phyloP scores from a whole-genome alignment of 2,797 vertebrate species.

The Iguana delicatissima region DNA sequence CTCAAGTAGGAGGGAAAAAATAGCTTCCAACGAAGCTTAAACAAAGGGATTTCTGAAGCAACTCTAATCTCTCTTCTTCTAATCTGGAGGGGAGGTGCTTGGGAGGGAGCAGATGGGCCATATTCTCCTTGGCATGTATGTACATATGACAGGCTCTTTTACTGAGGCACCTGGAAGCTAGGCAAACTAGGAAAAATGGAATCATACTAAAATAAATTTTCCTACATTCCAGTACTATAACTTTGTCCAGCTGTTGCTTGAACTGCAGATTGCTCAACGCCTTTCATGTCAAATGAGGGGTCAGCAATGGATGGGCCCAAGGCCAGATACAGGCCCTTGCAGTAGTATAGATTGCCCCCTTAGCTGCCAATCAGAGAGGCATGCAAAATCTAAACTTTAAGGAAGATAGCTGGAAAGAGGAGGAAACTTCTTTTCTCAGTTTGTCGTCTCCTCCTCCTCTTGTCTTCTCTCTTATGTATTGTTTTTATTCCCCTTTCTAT shows the following conservation, averaged over 20 bases:
- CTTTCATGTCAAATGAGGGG: conserved; percentile 6
- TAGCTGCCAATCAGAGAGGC: neutral
- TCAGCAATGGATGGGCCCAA: neutral
- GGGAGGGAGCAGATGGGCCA: neutral
- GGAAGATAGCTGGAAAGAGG: neutral
- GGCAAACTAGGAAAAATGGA: conserved; percentile 39
- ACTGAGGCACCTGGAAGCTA: conserved; percentile 49
- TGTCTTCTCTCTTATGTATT: neutral
- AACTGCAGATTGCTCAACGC: neutral
- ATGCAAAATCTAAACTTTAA: neutral
- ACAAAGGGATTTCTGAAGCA: conserved; percentile 11
- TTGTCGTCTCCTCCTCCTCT: neutral
- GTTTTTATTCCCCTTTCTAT: neutral
- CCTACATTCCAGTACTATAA: conserved; percentile 48
- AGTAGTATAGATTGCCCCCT: neutral
- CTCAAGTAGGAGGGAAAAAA: conserved; percentile 29
- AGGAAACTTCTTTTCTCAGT: neutral
- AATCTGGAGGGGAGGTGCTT: conserved; percentile 40
- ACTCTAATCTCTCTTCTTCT: conserved; percentile 30
- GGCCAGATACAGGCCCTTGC: neutral
- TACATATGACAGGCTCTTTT: conserved; percentile 55
- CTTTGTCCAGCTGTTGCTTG: conserved; percentile 59
- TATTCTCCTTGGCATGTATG: conserved; percentile 37
- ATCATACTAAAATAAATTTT: conserved; percentile 39
- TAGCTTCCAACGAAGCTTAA: conserved; percentile 36